Evolutionary conservation across 2,797 vertebrate species (phyloP), one percentile per base, ranked within the genome.

Genomic region (Oreochromis mossambicus): DNA sequence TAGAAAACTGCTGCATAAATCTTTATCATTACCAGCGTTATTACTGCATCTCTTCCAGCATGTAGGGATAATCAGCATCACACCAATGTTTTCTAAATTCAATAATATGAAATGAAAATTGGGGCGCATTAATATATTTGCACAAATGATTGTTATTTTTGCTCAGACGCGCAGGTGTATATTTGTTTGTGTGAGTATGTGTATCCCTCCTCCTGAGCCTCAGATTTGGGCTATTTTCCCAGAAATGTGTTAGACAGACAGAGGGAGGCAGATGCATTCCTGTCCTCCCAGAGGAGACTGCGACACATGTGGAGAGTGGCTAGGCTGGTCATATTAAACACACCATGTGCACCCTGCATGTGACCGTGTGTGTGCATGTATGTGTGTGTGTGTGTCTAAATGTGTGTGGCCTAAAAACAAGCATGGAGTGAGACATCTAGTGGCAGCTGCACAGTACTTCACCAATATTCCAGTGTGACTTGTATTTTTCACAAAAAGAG

Each of bases 311-410:
- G 93, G 88, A 86, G 89, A 89, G 92, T 89, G 86, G 91, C 88
- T 91, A 66, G 91, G 89, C 96, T 93, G 95, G 95, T 96, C 95
- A 93, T 94, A 96, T 96, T 96, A 96, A 93, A 93, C 95, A 96
- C 96, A 95, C 96, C 95, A 95, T 96, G 95, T 95, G 94, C 95
- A 89, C 92, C 24, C 89, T 89, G 92, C 94, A 94, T 94, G 92
- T 93, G 94, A 93, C 93, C 85, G 14, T 58, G 73, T 80, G 58
- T 83, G 68, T 75, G 24, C 84, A 17, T 54, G 73, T 80, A 46
- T 83, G 61, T 58, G 66, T 34, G 75, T 34, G 75, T 24, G 76
- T 48, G 79, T 86, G 66, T 38, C 81, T 85, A 89, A 38, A 66
- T 68, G 48, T 38, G 78, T 48, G 83, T 86, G 89, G 84, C 80